Conservation (phyloP, 1,140 invertebrate species). For the Bombus waltoni region DNA sequence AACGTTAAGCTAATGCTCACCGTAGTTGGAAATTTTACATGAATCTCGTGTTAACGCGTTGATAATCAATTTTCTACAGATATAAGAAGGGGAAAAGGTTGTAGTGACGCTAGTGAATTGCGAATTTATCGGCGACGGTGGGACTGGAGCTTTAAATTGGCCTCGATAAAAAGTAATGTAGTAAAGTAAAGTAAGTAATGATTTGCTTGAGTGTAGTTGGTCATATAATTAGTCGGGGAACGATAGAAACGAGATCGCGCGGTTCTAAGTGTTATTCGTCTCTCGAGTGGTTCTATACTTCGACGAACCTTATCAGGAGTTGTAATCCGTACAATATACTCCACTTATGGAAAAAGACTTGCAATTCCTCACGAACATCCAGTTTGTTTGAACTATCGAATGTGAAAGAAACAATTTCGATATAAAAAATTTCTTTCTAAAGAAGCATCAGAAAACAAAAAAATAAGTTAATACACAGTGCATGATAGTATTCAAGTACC, state of each 20-base stretch:
- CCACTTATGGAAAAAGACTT: not conserved
- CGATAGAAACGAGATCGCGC: slow-evolving; percentile 56
- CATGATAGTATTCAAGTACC: not conserved
- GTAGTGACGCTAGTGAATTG: not conserved
- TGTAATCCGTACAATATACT: too few species aligned
- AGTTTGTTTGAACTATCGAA: too few species aligned
- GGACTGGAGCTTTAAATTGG: too few species aligned
- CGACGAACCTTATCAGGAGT: slow-evolving; percentile 38
- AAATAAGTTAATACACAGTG: not conserved
- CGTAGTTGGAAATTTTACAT: too few species aligned
- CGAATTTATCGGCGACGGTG: slow-evolving; percentile 40
- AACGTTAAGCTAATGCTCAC: too few species aligned
- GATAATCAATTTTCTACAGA: not conserved
- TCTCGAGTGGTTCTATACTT: slow-evolving; percentile 33
- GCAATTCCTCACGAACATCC: accelerated
- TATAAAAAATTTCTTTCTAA: not conserved
- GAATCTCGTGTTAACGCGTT: too few species aligned
- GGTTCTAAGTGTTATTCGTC: slow-evolving; percentile 49
- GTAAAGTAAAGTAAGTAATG: slow-evolving; percentile 28
- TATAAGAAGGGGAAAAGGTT: too few species aligned
- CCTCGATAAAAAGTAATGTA: too few species aligned
- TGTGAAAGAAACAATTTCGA: not conserved
- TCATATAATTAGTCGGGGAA: slow-evolving; percentile 61
- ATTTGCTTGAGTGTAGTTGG: not conserved
- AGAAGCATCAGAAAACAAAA: too few species aligned